Evolutionary conservation across 1,140 invertebrate species (phyloP), one percentile per base, ranked within the genome.

Genomic region (Periplaneta americana): DNA sequence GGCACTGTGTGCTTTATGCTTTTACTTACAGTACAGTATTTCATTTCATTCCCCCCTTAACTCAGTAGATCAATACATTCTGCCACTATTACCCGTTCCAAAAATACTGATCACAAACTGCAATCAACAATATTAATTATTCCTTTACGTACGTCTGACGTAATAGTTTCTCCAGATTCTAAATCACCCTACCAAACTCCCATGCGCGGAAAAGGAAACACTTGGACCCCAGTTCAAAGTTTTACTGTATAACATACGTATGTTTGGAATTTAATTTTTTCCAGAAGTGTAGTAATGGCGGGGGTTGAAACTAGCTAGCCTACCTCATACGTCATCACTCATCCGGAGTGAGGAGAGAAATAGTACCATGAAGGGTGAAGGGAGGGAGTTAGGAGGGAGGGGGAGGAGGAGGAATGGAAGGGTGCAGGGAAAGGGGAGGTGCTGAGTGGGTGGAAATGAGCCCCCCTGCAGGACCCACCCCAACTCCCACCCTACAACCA

Each of bases 281-380:
- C 77, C 35, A 48, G 28, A 78, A 78, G 77, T 36, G 35, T 48
- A 78, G 77, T 78, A 78, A 48, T 48, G 77, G 36, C 77, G 77
- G n/a, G 22, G 48, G 48, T 66, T 66, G 77, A 32, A 34, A 13
- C 28, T 18, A 48, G 34, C 77, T 48, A n/a, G 77, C 48, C 48
- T 74, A 34, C 39, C 79, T 80, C 79, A 74, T 80, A 80, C 79
- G 79, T 80, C 79, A 80, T 80, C 79, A 48, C 66, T 80, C 79
- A 80, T 78, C 77, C 35, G 77, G 34, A 36, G 77, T 39, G 79
- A 66, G 48, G 48, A 66, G 48, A 66, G 48, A 66, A 66, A 66
- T 66, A 28, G 48, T 66, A n/a, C 48, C 79, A 11, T 74, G 79
- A 48, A 34, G 48, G 32, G 39, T 33, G 39, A 48, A 48, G 79